These are phyloP conservation scores for Jaculus jaculus DNA, from an alignment of 2,113 vertebrate species.

Conservation along the genomic window DNA sequence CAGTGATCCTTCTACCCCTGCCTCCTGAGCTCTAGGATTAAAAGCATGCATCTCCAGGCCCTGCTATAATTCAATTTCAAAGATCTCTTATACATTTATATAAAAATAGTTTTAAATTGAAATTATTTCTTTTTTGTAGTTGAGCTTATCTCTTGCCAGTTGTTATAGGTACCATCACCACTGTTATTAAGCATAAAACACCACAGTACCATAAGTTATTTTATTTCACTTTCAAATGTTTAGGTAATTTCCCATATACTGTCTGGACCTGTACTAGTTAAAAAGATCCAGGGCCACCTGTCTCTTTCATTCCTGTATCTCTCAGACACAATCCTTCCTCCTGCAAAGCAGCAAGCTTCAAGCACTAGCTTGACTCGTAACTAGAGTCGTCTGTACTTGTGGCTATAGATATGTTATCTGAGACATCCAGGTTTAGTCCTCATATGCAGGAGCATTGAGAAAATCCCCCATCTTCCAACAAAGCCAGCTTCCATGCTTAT, in stretches of 20 bases:
- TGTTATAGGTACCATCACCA: not conserved
- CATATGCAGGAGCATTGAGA: conserved; percentile 31
- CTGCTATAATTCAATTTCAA: not conserved
- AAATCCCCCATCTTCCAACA: not conserved
- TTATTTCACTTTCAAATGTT: not conserved
- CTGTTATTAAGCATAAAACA: not conserved
- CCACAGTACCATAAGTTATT: not conserved
- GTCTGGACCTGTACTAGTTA: not conserved
- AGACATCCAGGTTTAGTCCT: not conserved
- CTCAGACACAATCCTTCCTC: not conserved
- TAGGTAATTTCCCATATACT: not conserved
- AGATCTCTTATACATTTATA: not conserved
- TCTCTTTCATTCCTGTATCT: not conserved
- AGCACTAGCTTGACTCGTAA: not conserved
- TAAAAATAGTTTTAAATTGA: not conserved
- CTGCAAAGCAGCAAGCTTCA: not conserved
- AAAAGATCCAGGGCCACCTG: not conserved
- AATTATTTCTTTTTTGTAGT: not conserved
- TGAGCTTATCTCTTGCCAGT: not conserved
- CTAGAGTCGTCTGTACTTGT: not conserved
- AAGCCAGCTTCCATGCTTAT: conserved; percentile 22
- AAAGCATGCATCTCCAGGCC: too few species aligned
- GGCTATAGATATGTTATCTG: not conserved
- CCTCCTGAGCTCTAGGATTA: too few species aligned
- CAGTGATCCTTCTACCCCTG: too few species aligned